Percentiles rank a stretch among this genome's conserved stretches.
phyloP scores from a whole-genome alignment of 2,888 invertebrate genomes.

The Spisula subtruncata region DNA sequence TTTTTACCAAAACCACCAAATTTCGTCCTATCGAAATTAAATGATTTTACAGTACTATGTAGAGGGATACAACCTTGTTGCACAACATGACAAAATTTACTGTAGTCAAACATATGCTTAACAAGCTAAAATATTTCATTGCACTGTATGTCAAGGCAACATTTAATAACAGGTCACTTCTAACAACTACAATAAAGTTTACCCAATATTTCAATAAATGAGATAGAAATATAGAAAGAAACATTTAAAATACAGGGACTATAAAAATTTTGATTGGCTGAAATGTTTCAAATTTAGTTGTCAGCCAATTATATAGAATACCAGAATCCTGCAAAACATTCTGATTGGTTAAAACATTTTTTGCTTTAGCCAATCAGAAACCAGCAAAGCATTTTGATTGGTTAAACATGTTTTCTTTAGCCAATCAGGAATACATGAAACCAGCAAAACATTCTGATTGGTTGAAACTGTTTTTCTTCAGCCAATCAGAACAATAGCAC shows the following conservation, averaged over 20 bases:
- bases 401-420: no score
- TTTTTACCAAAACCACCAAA: no score
- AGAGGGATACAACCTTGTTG: no score
- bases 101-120: neutral
- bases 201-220: neutral
- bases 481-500: neutral
- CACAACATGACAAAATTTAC: no score
- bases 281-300: neutral
- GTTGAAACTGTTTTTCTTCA: neutral
- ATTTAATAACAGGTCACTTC: neutral
- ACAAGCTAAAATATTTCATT: conserved; percentile 15
- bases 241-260: neutral
- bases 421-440: neutral
- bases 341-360: neutral
- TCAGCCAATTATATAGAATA: neutral
- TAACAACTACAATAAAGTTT: conserved; percentile 1
- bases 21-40: no score
- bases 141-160: conserved; percentile 25
- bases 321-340: neutral
- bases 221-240: neutral
- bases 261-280: neutral
- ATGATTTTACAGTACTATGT: no score
- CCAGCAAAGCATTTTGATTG: neutral
- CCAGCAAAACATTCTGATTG: neutral
- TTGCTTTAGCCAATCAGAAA: no score